These are phyloP conservation scores for Pagrus major DNA, from an alignment of 2,113 vertebrate species.

Conservation along the genomic window DNA sequence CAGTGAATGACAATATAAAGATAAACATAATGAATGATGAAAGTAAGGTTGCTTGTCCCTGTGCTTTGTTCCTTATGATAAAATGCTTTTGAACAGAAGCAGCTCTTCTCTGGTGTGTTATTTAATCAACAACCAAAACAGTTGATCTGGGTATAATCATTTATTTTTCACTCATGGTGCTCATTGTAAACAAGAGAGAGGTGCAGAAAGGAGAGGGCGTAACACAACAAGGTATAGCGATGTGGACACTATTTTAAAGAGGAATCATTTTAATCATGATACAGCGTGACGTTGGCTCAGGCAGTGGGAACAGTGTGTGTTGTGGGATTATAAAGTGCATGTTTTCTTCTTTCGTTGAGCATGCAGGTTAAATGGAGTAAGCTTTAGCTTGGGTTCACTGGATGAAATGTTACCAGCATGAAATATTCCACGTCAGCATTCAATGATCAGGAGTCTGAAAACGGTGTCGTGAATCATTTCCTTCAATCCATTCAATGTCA, in stretches of 20 bases:
- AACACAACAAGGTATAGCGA: slow-evolving; percentile 26
- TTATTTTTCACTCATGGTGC: slow-evolving; percentile 67
- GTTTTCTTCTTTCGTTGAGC: slow-evolving; percentile 30
- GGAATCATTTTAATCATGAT: slow-evolving; percentile 31
- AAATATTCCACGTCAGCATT: slow-evolving; percentile 54
- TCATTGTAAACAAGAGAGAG: slow-evolving; percentile 68
- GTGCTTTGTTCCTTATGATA: slow-evolving; percentile 18
- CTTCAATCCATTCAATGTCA: slow-evolving; percentile 25
- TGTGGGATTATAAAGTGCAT: slow-evolving; percentile 67
- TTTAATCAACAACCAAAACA: slow-evolving; percentile 20
- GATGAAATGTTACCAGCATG: slow-evolving; percentile 48
- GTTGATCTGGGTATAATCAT: slow-evolving; percentile 38
- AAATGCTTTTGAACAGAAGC: slow-evolving; percentile 32
- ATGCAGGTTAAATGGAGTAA: slow-evolving; percentile 41
- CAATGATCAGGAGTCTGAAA: slow-evolving; percentile 25
- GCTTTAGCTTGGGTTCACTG: slow-evolving; percentile 37
- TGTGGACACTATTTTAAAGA: slow-evolving; percentile 1
- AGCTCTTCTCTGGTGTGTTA: background rate
- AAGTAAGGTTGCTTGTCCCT: background rate
- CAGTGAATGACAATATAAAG: background rate
- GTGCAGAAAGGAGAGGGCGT: slow-evolving; percentile 43
- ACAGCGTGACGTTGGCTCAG: slow-evolving; percentile 66
- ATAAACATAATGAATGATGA: background rate
- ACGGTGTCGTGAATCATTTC: slow-evolving; percentile 46
- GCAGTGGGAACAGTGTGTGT: slow-evolving; percentile 52